Evolutionary conservation across 2,113 vertebrate genomes (phyloP), one percentile per base, ranked within the genome.

Genomic region (Eretmochelys imbricata): DNA sequence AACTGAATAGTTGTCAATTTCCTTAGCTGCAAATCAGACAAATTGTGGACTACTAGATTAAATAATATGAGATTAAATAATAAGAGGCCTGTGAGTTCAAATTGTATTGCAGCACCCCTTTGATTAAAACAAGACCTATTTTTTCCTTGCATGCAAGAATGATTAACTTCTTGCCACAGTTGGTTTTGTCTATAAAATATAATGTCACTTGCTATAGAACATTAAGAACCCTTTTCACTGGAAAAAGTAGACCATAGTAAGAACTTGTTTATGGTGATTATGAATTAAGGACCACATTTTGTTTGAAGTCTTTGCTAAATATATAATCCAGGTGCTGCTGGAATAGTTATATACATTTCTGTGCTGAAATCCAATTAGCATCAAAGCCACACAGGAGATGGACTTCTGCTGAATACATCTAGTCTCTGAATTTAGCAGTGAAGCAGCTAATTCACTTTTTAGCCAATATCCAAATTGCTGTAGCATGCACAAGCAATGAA

Each of bases 11-110:
- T 49, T 87, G 50, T 49, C 49, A 87, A 27, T 17, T 49, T 1
- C 20, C n/a, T 76, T 59, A 72, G 50, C 27, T 78, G 8, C 22
- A 5, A 25, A n/a, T 5, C 8, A 38, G 14, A 3, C 6, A 83
- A 54, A 14, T 0, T 1, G 19, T 0, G 2, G 79, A 48, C 27
- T 8, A 2, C 11, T 1, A 12, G 59, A 6, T 38, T 3, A 59
- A 88, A 22, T 3, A 25, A 1, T 0, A 1, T 29, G 51, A 53
- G 51, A 27, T 69, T 75, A 17, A 4, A 20, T 42, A 4, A 20
- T 42, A 62, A 93, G 89, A 62, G 3, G 2, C 24, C 80, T 85
- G 48, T 27, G 6, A 72, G 3, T 9, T 12, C 5, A 83, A 27
- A 2, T 0, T 6, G n/a, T 29, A 57, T 51, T 62, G 7, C 38